These are phyloP conservation scores for Conus canariensis DNA, from an alignment of 2,888 invertebrate species.

Conservation along the genomic window DNA sequence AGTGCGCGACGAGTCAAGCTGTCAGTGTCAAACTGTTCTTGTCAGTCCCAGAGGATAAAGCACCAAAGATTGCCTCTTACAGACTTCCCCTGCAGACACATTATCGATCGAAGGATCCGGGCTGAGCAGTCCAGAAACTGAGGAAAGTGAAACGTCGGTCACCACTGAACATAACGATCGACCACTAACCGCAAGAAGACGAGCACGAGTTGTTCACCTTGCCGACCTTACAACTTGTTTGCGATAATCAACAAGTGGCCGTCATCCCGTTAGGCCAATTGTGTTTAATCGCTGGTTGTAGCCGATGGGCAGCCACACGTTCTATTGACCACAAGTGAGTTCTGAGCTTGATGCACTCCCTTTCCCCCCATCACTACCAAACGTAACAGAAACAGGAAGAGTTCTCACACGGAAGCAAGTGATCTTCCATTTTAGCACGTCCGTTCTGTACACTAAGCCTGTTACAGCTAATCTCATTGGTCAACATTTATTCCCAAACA, in stretches of 20 bases:
- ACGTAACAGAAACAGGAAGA: constrained; percentile 26
- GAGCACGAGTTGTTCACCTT: constrained; percentile 31
- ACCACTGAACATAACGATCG: neutral
- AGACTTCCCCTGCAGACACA: constrained; percentile 5
- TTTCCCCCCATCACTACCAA: constrained; percentile 2
- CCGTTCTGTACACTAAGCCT: neutral
- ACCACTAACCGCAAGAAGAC: neutral
- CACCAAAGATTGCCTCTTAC: neutral
- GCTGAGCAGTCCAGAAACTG: neutral
- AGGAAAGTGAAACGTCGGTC: constrained; percentile 1
- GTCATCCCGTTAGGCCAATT: neutral
- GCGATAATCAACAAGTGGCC: constrained; percentile 27
- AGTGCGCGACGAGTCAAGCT: neutral
- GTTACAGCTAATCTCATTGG: constrained; percentile 44
- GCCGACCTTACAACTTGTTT: constrained; percentile 34
- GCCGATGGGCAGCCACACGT: no score
- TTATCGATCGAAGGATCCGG: constrained; percentile 28
- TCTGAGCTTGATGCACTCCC: neutral
- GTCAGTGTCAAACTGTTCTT: neutral
- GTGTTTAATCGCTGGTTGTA: neutral
- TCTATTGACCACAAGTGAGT: neutral
- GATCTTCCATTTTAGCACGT: constrained; percentile 19
- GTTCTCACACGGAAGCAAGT: constrained; percentile 37
- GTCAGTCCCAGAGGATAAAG: neutral
- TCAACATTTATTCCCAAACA: constrained; percentile 31